A percentile compares a stretch with the other conserved stretches of the same genome.
Conservation (phyloP, 1,140 invertebrate species). For the Drosophila funebris region DNA sequence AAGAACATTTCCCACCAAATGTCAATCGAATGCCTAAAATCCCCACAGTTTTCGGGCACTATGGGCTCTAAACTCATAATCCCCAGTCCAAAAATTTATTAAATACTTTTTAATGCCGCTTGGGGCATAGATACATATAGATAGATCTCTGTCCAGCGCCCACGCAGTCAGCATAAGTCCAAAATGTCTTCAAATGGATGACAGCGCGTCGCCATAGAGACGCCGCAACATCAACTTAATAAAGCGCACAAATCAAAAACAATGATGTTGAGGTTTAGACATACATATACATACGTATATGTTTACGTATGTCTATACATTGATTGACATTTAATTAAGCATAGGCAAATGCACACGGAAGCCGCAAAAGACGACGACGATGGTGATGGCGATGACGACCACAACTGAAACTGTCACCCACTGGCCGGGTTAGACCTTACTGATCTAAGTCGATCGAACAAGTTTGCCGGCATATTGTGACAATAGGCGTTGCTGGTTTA, state of each 20-base stretch:
- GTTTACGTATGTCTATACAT: conserved; percentile 33
- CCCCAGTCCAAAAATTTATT: conserved; percentile 70
- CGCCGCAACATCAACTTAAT: conserved; percentile 65
- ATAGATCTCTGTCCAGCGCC: conserved; percentile 66
- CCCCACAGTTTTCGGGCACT: conserved; percentile 10
- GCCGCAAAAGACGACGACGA: conserved; percentile 47
- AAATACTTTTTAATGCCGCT: conserved; percentile 75
- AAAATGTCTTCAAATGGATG: conserved; percentile 43
- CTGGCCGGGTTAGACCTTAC: conserved; percentile 42
- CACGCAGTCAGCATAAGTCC: conserved; percentile 56
- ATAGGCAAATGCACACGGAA: conserved; percentile 76
- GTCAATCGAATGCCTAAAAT: conserved; percentile 51
- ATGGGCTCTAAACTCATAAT: conserved; percentile 60
- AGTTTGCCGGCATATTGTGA: conserved; percentile 58
- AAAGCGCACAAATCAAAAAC: conserved; percentile 76
- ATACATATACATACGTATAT: not conserved
- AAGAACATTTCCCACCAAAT: conserved; percentile 75
- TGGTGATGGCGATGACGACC: conserved; percentile 20
- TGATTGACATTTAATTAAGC: conserved; percentile 82
- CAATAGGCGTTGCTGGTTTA: conserved; percentile 69
- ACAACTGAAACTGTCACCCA: conserved; percentile 56
- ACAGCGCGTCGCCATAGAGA: conserved; percentile 55
- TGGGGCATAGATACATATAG: conserved; percentile 23
- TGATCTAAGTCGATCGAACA: conserved; percentile 51
- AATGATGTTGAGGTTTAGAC: conserved; percentile 40